These are phyloP conservation scores for Apoda limacodes DNA, from an alignment of 2,888 invertebrate species.

Conservation along the genomic window DNA sequence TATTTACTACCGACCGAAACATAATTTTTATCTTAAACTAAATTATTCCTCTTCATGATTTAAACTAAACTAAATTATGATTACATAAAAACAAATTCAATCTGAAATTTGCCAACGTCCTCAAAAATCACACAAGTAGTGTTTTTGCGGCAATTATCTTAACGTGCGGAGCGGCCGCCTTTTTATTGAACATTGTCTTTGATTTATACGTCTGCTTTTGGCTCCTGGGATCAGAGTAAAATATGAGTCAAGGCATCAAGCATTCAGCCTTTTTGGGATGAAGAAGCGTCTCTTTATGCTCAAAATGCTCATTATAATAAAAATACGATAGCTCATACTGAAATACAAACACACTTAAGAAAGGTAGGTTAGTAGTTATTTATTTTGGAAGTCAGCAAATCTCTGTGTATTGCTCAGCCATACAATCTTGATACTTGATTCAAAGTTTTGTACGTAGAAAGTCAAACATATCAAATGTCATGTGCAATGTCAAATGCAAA, in stretches of 20 bases:
- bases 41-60: too few species aligned
- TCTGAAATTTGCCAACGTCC: conserved; percentile 61
- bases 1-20: too few species aligned
- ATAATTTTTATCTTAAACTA: too few species aligned
- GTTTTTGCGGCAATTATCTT: conserved; percentile 65
- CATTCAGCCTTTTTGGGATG: conserved; percentile 55
- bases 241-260: conserved; percentile 62
- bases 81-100: too few species aligned
- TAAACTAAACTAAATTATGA: too few species aligned
- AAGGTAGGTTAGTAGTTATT: too few species aligned
- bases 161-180: conserved; percentile 56
- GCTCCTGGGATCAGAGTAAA: conserved; percentile 49
- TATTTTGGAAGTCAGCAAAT: conserved; percentile 36
- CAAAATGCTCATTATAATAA: conserved; percentile 64
- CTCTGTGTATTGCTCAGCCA: too few species aligned
- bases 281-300: conserved; percentile 49
- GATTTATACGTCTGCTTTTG: conserved; percentile 61
- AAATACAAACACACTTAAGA: conserved; percentile 27
- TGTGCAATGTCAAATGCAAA: too few species aligned
- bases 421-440: conserved; percentile 28
- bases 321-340: conserved; percentile 60
- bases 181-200: conserved; percentile 54
- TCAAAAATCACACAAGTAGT: conserved; percentile 55
- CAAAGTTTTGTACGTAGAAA: too few species aligned
- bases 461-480: too few species aligned